These are phyloP conservation scores for Notarius quadriscutis DNA, from an alignment of 2,113 vertebrate species.

Conservation along the genomic window DNA sequence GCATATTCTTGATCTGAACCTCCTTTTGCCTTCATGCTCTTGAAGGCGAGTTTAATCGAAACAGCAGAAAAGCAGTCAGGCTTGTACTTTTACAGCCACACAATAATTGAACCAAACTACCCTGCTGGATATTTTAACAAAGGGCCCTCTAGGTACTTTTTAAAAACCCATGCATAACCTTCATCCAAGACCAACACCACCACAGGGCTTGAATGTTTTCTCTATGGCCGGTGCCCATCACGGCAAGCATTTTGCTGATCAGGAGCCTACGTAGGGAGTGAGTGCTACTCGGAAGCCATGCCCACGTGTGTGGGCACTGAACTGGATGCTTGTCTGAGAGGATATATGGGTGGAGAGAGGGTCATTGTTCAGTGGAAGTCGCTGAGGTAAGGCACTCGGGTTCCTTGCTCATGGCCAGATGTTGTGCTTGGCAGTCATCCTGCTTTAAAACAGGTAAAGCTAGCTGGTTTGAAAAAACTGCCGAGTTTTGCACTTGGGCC, in stretches of 20 bases:
- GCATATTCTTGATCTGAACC: neutral
- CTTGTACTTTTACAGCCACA: constrained; percentile 26
- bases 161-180: constrained; percentile 59
- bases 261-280: constrained; percentile 48
- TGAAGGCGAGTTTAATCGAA: constrained; percentile 45
- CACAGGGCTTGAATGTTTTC: constrained; percentile 55
- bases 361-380: constrained; percentile 60
- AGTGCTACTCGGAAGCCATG: constrained; percentile 42
- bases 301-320: neutral
- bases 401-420: constrained; percentile 51
- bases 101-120: constrained; percentile 29
- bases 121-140: constrained; percentile 52
- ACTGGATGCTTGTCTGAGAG: neutral
- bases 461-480: constrained; percentile 25
- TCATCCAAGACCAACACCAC: constrained; percentile 64
- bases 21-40: constrained; percentile 35
- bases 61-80: constrained; percentile 18
- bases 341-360: constrained; percentile 48
- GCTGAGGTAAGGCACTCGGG: constrained; percentile 53
- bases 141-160: constrained; percentile 19
- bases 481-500: neutral
- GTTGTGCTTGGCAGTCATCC: constrained; percentile 58
- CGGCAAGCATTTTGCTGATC: constrained; percentile 53
- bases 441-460: constrained; percentile 47
- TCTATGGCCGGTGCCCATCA: constrained; percentile 45